phyloP scores from a whole-genome alignment of 1,140 invertebrate genomes.

The Hyphantria cunea region DNA sequence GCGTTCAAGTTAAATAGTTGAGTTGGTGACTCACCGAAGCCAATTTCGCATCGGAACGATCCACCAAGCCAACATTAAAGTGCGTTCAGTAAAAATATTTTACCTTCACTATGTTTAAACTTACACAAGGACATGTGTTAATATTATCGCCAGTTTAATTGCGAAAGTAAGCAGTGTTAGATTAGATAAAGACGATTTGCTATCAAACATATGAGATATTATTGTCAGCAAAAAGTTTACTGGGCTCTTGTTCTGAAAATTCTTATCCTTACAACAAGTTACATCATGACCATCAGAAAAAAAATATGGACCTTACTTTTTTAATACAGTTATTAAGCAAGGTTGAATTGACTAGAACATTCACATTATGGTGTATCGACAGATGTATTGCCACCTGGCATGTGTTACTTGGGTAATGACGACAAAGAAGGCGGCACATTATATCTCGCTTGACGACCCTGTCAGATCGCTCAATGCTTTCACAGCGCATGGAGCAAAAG shows the following conservation, averaged over 20 bases:
- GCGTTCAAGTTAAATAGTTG: slow-evolving; percentile 26
- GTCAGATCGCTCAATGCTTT: slow-evolving; percentile 35
- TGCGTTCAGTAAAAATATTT: slow-evolving; percentile 9
- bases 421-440: slow-evolving; percentile 20
- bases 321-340: no score
- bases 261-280: no score
- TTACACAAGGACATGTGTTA: slow-evolving; percentile 1
- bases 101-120: slow-evolving; percentile 1
- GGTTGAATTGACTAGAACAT: no score
- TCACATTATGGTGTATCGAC: slow-evolving; percentile 6
- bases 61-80: slow-evolving; percentile 15
- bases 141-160: neutral
- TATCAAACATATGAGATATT: neutral
- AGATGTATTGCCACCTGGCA: slow-evolving; percentile 23
- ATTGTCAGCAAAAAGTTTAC: neutral
- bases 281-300: neutral
- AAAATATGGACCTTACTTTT: no score
- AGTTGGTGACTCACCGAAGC: slow-evolving; percentile 16
- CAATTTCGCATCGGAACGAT: slow-evolving; percentile 24
- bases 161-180: neutral
- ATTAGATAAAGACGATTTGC: neutral
- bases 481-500: slow-evolving; percentile 12
- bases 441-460: slow-evolving; percentile 18
- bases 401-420: slow-evolving; percentile 14
- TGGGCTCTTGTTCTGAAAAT: no score